phyloP scores from a whole-genome alignment of 2,888 invertebrate species.

The Pseudococcus viburni region DNA sequence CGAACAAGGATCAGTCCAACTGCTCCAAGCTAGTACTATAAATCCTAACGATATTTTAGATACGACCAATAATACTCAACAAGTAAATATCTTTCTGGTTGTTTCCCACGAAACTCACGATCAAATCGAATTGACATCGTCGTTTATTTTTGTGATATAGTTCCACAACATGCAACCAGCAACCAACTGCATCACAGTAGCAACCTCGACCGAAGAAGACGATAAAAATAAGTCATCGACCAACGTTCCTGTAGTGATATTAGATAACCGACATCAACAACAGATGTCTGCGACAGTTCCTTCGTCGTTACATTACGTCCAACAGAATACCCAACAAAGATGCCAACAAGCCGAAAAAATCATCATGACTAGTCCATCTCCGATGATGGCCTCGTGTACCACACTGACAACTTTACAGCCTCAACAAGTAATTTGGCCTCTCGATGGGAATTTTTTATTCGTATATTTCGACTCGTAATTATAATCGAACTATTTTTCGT shows the following conservation, averaged over 20 bases:
- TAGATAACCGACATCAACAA: slow-evolving; percentile 67
- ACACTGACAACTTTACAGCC: slow-evolving; percentile 65
- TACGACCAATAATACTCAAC: slow-evolving; percentile 43
- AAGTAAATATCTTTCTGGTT: slow-evolving; percentile 2
- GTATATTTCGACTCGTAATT: neutral
- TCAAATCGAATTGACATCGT: neutral
- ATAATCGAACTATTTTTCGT: neutral
- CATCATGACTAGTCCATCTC: slow-evolving; percentile 68
- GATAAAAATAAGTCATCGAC: slow-evolving; percentile 68
- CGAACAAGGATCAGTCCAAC: slow-evolving; percentile 44
- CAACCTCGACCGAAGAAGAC: slow-evolving; percentile 70
- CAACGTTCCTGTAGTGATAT: slow-evolving; percentile 68
- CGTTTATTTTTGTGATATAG: neutral
- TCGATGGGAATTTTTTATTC: neutral
- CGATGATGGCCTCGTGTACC: slow-evolving; percentile 67
- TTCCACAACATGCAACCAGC: slow-evolving; percentile 64
- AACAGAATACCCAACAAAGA: slow-evolving; percentile 32
- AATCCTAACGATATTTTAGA: slow-evolving; percentile 62
- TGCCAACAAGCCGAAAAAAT: slow-evolving; percentile 67
- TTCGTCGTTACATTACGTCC: slow-evolving; percentile 54
- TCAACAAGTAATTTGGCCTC: slow-evolving; percentile 56
- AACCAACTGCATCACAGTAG: slow-evolving; percentile 69
- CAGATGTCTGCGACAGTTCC: slow-evolving; percentile 20
- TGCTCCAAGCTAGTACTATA: slow-evolving; percentile 60
- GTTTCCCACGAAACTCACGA: too few relatives aligned